Evolutionary conservation across 1,140 invertebrate genomes (phyloP).

Genomic region (Rhagoletis pomonella): DNA sequence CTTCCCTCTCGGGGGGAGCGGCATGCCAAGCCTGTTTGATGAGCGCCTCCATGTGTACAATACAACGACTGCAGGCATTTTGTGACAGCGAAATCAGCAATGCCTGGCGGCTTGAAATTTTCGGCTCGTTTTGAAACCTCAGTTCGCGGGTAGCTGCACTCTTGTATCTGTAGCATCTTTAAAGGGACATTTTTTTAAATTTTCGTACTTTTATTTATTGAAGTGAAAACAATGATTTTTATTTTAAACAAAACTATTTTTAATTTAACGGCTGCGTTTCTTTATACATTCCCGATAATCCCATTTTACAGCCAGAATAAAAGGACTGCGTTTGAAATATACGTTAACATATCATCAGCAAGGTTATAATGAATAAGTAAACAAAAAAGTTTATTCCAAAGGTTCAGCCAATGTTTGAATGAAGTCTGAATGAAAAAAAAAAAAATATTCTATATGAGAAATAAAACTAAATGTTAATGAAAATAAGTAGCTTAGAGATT

Average conservation of each 20-base stretch:
- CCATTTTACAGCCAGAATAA: too few relatives aligned
- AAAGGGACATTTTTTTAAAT: neutral
- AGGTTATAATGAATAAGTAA: too few relatives aligned
- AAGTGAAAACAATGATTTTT: neutral
- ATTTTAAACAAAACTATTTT: neutral
- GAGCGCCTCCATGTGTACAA: slow-evolving; percentile 9
- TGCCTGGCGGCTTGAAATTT: too few relatives aligned
- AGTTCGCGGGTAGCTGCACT: neutral
- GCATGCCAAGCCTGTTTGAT: slow-evolving; percentile 11
- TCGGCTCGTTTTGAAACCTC: neutral
- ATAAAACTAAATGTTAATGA: too few relatives aligned
- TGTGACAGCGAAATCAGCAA: neutral
- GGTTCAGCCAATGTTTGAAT: too few relatives aligned
- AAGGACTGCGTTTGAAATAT: too few relatives aligned
- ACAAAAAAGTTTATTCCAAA: too few relatives aligned
- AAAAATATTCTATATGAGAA: too few relatives aligned
- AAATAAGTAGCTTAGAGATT: too few relatives aligned
- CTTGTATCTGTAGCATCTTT: neutral
- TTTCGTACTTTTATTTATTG: neutral
- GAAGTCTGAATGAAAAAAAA: too few relatives aligned
- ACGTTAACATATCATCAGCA: too few relatives aligned
- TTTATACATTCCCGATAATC: too few relatives aligned
- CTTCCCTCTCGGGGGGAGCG: neutral
- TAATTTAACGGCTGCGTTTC: neutral
- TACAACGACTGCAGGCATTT: neutral